These are phyloP conservation scores for Heteropelma amictum DNA, from an alignment of 2,888 invertebrate genomes.

Conservation along the genomic window DNA sequence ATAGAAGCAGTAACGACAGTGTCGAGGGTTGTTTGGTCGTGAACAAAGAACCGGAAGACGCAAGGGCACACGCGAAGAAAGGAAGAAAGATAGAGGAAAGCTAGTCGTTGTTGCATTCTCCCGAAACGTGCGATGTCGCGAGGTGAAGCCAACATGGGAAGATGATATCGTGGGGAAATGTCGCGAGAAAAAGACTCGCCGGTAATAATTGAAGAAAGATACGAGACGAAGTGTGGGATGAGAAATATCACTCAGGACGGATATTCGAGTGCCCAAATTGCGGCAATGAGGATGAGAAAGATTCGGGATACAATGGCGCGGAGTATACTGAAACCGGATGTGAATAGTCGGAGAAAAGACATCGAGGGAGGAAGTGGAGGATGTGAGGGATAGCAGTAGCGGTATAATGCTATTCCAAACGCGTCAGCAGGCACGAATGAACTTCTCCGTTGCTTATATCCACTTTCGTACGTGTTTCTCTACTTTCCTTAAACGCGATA, in stretches of 20 bases:
- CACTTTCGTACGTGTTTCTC: conserved; percentile 76
- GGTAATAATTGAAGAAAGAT: background rate
- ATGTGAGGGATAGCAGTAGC: conserved; percentile 38
- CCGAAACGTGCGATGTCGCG: conserved; percentile 51
- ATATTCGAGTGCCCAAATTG: background rate
- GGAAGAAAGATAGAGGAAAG: conserved; percentile 43
- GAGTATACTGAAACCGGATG: conserved; percentile 22
- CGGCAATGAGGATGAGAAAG: background rate
- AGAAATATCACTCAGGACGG: background rate
- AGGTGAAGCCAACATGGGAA: conserved; percentile 15
- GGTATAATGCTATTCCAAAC: conserved; percentile 74
- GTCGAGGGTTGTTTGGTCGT: conserved; percentile 28
- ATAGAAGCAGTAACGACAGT: conserved; percentile 10
- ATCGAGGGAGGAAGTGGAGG: conserved; percentile 26
- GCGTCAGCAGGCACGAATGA: conserved; percentile 74
- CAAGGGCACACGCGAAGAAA: too few species aligned
- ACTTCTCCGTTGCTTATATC: conserved; percentile 75
- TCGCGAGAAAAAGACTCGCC: background rate
- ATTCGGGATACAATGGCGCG: background rate
- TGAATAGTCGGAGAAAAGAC: conserved; percentile 32
- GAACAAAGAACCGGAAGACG: conserved; percentile 47
- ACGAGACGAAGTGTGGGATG: too few species aligned
- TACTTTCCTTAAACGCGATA: conserved; percentile 67
- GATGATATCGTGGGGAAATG: background rate
- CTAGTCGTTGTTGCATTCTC: conserved; percentile 71